Percentiles rank a stretch among this genome's conserved stretches.
Evolutionary conservation across 2,888 invertebrate genomes (phyloP).

Genomic region (Argyra leucocephala): DNA sequence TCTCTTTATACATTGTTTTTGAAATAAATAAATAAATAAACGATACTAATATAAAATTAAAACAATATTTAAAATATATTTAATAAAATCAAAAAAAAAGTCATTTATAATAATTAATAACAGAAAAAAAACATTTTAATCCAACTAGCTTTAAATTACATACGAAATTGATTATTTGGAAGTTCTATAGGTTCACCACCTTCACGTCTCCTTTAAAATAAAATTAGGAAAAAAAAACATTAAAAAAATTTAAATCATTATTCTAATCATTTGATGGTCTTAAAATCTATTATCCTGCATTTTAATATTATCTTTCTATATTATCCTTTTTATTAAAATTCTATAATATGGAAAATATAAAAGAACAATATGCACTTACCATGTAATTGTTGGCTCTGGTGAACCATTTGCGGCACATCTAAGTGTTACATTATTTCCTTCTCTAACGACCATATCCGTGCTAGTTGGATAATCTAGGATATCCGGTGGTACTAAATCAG

Average conservation of each 20-base stretch:
- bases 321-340: not conserved
- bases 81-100: too few relatives aligned
- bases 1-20: too few relatives aligned
- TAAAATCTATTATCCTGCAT: not conserved
- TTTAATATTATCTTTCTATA: too few relatives aligned
- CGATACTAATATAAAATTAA: too few relatives aligned
- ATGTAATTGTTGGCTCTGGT: slow-evolving; percentile 76
- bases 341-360: not conserved
- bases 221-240: not conserved
- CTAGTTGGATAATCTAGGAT: slow-evolving; percentile 77
- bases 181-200: slow-evolving; percentile 65
- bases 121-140: too few relatives aligned
- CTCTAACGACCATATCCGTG: slow-evolving; percentile 75
- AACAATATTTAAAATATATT: too few relatives aligned
- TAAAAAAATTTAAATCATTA: not conserved
- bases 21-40: too few relatives aligned
- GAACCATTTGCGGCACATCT: slow-evolving; percentile 81
- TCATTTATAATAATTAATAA: too few relatives aligned
- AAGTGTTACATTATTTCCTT: slow-evolving; percentile 78
- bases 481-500: slow-evolving; percentile 66
- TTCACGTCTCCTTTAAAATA: slow-evolving; percentile 53
- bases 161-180: slow-evolving; percentile 61
- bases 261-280: not conserved
- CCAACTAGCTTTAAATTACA: slow-evolving; percentile 31
- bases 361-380: slow-evolving; percentile 44